Conservation (phyloP, 2,888 invertebrate genomes). For the Eilema griseolum region DNA sequence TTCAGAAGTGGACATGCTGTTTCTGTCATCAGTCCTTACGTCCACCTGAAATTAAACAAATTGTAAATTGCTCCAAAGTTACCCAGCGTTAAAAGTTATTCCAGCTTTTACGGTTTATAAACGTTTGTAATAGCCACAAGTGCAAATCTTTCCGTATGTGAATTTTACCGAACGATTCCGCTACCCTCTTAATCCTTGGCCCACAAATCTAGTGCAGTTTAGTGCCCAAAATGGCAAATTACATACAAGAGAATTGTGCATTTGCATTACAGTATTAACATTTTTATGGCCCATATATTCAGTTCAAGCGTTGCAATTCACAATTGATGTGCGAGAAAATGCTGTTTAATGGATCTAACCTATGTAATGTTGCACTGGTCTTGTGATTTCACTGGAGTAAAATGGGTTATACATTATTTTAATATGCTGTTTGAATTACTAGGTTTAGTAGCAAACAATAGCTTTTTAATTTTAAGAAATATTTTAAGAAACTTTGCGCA, state of each 20-base stretch:
- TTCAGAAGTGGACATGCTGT: too few relatives aligned
- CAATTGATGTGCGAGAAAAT: constrained; percentile 79
- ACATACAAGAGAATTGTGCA: constrained; percentile 83
- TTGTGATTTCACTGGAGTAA: constrained; percentile 37
- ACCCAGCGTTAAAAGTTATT: too few relatives aligned
- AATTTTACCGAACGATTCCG: background rate
- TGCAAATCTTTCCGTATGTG: background rate
- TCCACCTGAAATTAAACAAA: too few relatives aligned
- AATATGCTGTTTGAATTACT: background rate
- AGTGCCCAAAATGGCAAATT: constrained; percentile 83
- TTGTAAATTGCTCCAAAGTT: too few relatives aligned
- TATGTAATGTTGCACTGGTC: constrained; percentile 60
- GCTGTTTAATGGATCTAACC: constrained; percentile 70
- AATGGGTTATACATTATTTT: background rate
- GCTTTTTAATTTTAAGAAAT: background rate
- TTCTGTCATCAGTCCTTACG: too few relatives aligned
- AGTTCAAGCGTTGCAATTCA: constrained; percentile 67
- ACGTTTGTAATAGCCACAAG: too few relatives aligned
- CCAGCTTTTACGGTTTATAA: too few relatives aligned
- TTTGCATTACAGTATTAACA: constrained; percentile 84
- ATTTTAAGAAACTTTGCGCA: too few relatives aligned
- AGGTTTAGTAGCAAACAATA: background rate
- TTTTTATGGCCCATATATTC: constrained; percentile 84
- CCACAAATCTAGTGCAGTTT: constrained; percentile 65
- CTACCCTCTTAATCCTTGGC: constrained; percentile 32